Conservation (phyloP, 2,888 invertebrate species). For the Perizoma affinitatum region DNA sequence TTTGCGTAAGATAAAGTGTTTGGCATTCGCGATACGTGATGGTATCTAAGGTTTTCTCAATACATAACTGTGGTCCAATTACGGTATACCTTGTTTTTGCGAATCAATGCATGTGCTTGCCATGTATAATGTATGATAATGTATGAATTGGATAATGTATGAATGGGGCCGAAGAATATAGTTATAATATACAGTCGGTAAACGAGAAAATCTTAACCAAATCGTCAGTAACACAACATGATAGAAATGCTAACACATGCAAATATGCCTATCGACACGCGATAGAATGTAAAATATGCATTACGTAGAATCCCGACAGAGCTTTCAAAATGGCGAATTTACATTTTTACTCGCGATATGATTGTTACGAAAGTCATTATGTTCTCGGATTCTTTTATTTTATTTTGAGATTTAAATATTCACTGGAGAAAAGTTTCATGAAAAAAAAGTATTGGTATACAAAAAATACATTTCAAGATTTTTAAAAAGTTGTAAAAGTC, state of each 20-base stretch:
- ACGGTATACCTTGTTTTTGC: background rate
- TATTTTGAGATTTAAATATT: slow-evolving; percentile 15
- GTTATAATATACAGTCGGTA: background rate
- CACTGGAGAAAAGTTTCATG: slow-evolving; percentile 14
- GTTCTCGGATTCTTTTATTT: slow-evolving; percentile 4
- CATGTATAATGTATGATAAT: background rate
- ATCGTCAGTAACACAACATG: slow-evolving; percentile 12
- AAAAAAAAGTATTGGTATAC: background rate
- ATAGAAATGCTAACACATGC: slow-evolving; percentile 35
- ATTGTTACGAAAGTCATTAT: slow-evolving; percentile 27
- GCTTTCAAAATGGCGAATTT: slow-evolving; percentile 30
- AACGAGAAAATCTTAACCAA: background rate
- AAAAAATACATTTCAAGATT: background rate
- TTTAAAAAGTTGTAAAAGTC: background rate
- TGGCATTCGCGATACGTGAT: slow-evolving; percentile 10
- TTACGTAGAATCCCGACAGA: slow-evolving; percentile 26
- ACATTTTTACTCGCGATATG: slow-evolving; percentile 25
- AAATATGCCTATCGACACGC: slow-evolving; percentile 38
- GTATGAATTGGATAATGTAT: too few species aligned
- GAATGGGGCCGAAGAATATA: too few species aligned
- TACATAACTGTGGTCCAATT: slow-evolving; percentile 2
- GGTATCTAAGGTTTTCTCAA: slow-evolving; percentile 2
- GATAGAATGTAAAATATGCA: slow-evolving; percentile 42
- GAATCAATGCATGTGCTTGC: slow-evolving; percentile 1
- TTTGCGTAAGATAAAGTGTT: slow-evolving; percentile 16